These are phyloP conservation scores for Rhynchonycteris naso DNA, from an alignment of 2,797 vertebrate species.

Conservation along the genomic window DNA sequence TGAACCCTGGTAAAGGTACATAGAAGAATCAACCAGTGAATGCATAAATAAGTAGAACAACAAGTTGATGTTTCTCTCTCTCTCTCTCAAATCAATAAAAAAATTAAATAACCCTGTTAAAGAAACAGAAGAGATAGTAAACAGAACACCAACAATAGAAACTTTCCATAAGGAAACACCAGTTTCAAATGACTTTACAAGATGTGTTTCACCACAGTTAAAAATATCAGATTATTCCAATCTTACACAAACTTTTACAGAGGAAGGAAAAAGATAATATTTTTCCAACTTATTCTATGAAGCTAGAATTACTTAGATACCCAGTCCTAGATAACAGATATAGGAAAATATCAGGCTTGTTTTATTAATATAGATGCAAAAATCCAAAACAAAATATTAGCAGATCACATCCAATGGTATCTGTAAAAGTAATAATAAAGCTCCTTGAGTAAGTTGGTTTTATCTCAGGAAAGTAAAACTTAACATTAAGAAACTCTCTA, in stretches of 20 bases:
- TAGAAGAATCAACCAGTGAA: too few relatives aligned
- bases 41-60: too few relatives aligned
- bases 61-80: too few relatives aligned
- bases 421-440: neutral
- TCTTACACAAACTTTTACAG: conserved; percentile 14
- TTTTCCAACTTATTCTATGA: neutral
- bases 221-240: neutral
- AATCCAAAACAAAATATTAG: neutral
- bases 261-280: neutral
- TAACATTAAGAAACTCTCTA: neutral
- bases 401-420: neutral
- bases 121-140: neutral
- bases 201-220: conserved; percentile 6
- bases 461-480: conserved; percentile 25
- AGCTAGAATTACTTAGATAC: neutral
- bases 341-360: neutral
- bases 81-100: too few relatives aligned
- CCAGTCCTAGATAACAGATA: neutral
- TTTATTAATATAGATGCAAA: neutral
- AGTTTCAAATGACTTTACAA: neutral
- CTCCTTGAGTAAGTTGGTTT: neutral
- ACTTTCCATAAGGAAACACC: neutral
- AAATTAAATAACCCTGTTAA: neutral
- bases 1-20: too few relatives aligned
- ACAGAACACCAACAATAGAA: neutral